These are phyloP conservation scores for Stegodyphus dumicola DNA, from an alignment of 1,140 invertebrate species.

Conservation along the genomic window DNA sequence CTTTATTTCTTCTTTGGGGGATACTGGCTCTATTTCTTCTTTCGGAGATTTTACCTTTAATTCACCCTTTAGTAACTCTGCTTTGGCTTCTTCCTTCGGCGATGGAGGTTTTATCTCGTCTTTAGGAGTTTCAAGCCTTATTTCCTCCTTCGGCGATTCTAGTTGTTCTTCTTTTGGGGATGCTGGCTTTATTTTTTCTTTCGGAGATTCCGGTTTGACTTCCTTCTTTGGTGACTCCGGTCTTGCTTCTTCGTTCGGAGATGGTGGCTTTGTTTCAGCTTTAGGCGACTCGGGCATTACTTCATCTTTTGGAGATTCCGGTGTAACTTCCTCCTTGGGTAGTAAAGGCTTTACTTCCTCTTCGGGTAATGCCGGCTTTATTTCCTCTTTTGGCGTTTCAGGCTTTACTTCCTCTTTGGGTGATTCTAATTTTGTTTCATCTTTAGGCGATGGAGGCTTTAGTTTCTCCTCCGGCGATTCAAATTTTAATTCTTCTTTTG, in stretches of 20 bases:
- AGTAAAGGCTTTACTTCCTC: too few species aligned
- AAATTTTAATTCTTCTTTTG: background rate
- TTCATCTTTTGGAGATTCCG: background rate
- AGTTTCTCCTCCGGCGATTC: background rate
- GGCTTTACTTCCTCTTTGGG: background rate
- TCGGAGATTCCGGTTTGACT: background rate
- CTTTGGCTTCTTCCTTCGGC: too few species aligned
- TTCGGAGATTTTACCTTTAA: too few species aligned
- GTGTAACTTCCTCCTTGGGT: too few species aligned
- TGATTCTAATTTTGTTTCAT: background rate
- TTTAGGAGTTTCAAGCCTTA: too few species aligned
- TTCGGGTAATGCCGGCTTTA: too few species aligned
- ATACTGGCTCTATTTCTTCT: too few species aligned
- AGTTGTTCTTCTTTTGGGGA: slow-evolving; percentile 64
- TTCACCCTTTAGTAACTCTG: too few species aligned
- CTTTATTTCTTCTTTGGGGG: too few species aligned
- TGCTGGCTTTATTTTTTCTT: background rate
- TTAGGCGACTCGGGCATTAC: background rate
- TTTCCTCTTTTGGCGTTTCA: background rate
- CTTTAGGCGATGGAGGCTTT: background rate
- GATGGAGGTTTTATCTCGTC: too few species aligned
- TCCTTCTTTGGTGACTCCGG: background rate
- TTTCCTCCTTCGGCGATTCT: too few species aligned
- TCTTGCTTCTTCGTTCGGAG: background rate
- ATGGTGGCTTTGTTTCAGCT: background rate